These are phyloP conservation scores for Dione vanillae DNA, from an alignment of 2,888 invertebrate genomes.

Conservation along the genomic window DNA sequence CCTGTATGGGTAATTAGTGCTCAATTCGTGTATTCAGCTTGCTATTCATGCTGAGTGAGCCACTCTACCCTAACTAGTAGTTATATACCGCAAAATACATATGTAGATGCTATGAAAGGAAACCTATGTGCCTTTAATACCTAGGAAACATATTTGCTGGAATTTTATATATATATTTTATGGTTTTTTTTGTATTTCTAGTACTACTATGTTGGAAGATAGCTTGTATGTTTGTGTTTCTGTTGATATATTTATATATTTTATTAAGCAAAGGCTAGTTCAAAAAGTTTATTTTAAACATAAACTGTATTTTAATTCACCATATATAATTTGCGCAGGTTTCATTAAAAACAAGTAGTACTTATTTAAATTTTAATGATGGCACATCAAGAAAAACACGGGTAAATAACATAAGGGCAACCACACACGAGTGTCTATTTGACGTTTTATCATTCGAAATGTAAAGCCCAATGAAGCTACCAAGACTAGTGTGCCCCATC, in stretches of 20 bases:
- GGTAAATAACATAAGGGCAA: constrained; percentile 2
- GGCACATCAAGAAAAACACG: background rate
- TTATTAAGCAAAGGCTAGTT: too few species aligned
- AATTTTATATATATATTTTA: background rate
- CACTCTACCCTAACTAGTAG: constrained; percentile 56
- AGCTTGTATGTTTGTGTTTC: background rate
- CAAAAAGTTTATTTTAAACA: too few species aligned
- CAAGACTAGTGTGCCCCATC: constrained; percentile 34
- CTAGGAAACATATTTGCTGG: constrained; percentile 17
- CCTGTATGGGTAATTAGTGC: constrained; percentile 81
- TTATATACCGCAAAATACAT: constrained; percentile 33
- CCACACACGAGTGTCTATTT: constrained; percentile 17
- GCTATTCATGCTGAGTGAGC: constrained; percentile 66
- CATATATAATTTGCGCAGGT: background rate
- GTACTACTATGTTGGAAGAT: background rate
- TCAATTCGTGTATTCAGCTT: constrained; percentile 78
- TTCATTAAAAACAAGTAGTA: background rate
- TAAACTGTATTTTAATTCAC: too few species aligned
- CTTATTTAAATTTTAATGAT: constrained; percentile 18
- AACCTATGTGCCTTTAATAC: constrained; percentile 31
- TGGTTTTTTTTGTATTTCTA: background rate
- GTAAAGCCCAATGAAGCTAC: constrained; percentile 46
- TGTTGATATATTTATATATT: too few species aligned
- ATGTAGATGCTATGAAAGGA: constrained; percentile 37
- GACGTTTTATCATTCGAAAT: constrained; percentile 26